Percentiles rank a stretch among this genome's conserved stretches.
These are phyloP conservation scores for Pristis pectinata DNA, from an alignment of 2,797 vertebrate genomes.

Conservation along the genomic window DNA sequence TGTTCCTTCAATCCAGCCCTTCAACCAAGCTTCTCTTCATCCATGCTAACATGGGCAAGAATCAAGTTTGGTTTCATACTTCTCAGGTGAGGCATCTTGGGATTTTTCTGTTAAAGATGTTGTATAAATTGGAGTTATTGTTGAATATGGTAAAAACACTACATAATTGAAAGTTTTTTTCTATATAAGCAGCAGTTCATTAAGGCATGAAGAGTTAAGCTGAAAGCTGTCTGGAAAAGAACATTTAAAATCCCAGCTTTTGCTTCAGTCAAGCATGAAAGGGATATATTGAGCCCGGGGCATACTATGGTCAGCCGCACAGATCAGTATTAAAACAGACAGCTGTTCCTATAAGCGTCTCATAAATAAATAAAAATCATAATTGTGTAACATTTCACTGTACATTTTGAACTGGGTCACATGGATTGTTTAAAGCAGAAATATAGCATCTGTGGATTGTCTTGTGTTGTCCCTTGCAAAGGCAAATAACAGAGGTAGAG, in stretches of 20 bases:
- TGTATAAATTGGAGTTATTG: too few species aligned
- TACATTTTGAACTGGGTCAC: neutral
- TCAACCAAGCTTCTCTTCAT: too few species aligned
- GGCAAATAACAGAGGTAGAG: neutral
- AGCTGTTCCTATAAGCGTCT: neutral
- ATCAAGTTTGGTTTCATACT: too few species aligned
- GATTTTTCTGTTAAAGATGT: too few species aligned
- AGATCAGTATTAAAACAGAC: constrained; percentile 20
- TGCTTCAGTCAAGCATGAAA: neutral
- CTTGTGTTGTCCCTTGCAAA: too few species aligned
- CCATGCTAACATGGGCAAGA: too few species aligned
- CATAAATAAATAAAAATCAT: neutral
- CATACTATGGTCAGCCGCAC: neutral
- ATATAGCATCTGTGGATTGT: too few species aligned
- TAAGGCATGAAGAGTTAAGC: neutral
- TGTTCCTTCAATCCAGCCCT: too few species aligned
- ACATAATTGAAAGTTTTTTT: too few species aligned
- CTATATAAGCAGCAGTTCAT: neutral
- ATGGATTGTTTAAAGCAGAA: neutral
- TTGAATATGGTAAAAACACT: too few species aligned
- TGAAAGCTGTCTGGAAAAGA: neutral
- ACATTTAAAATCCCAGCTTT: neutral
- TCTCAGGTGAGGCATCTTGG: too few species aligned
- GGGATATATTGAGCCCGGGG: neutral
- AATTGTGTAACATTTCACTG: neutral